Base-by-base conservation (phyloP, 2,113 vertebrate genomes). In the Scomber japonicus region DNA sequence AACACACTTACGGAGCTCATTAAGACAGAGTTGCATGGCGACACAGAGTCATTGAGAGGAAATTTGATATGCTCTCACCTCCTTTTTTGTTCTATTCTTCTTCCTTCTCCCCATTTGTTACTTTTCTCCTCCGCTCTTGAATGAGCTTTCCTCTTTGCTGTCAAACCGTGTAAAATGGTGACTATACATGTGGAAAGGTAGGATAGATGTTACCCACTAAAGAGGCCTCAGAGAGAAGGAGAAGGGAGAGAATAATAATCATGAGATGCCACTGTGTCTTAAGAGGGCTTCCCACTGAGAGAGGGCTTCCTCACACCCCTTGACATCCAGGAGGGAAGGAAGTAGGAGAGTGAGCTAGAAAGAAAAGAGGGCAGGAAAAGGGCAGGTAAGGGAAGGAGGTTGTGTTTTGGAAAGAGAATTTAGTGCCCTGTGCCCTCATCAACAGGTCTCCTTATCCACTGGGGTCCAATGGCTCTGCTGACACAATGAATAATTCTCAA, bases 401-500 rank as follows among this genome's bases (percentile, higher is more conserved):
- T 57, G 66, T 86, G 78, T 87, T 86, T 85, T 65, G 77, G 77
- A 72, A 81, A 80, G 66, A 81, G 65, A 67, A 31, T 35, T 60
- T 21, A 44, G 50, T 70, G 68, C 75, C 78, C 82, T 40, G 82
- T 64, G 71, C 80, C 74, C 85, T 89, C 80, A 88, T 89, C 91
- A 90, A 92, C 86, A 88, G 86, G 83, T 85, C 88, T 68, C 64
- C 80, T 64, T 79, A 80, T 72, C 88, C 84, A 48, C 78, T 9
- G 69, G 72, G 88, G 83, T 84, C 78, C 65, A 50, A 66, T 17
- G 24, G 80, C 75, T 84, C 82, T 6, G 13, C 77, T 83, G 87
- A 84, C 80, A 70, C 76, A 69, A 93, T 94, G 92, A 95, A 95
- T 95, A 91, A 93, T 94, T 92, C 87, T 80, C 81, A 60, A 12